phyloP scores from a whole-genome alignment of 2,113 vertebrate genomes.

The Myotis lucifugus region DNA sequence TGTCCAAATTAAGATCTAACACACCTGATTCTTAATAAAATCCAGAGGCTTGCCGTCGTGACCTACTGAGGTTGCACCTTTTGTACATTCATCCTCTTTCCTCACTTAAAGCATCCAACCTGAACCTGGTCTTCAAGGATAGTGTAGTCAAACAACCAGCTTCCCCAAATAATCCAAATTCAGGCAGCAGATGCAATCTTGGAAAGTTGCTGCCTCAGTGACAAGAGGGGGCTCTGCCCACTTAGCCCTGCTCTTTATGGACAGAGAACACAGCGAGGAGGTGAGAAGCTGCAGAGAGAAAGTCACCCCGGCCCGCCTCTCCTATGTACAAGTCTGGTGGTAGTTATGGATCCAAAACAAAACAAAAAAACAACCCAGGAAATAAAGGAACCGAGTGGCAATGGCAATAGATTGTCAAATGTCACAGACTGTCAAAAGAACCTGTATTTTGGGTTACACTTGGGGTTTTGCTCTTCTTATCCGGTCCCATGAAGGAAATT shows the following conservation, averaged over 20 bases:
- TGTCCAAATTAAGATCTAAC: background rate
- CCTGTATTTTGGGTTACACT: background rate
- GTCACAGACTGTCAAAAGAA: background rate
- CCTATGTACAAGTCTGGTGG: background rate
- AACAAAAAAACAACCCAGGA: background rate
- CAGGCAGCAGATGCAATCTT: background rate
- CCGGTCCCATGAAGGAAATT: background rate
- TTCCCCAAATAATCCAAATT: background rate
- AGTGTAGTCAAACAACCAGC: background rate
- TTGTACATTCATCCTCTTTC: background rate
- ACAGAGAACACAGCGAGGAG: background rate
- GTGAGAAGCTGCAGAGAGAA: background rate
- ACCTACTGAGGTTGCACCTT: background rate
- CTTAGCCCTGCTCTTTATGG: background rate
- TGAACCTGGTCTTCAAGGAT: background rate
- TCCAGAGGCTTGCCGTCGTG: background rate
- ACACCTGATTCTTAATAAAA: background rate
- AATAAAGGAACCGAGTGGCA: background rate
- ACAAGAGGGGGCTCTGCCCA: background rate
- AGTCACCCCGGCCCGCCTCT: background rate
- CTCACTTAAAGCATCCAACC: background rate
- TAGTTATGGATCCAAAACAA: background rate
- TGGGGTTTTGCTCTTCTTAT: background rate
- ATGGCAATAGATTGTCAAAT: background rate
- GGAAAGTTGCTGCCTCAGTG: background rate